Conservation (phyloP, 2,113 vertebrate species). For the Apaloderma vittatum region DNA sequence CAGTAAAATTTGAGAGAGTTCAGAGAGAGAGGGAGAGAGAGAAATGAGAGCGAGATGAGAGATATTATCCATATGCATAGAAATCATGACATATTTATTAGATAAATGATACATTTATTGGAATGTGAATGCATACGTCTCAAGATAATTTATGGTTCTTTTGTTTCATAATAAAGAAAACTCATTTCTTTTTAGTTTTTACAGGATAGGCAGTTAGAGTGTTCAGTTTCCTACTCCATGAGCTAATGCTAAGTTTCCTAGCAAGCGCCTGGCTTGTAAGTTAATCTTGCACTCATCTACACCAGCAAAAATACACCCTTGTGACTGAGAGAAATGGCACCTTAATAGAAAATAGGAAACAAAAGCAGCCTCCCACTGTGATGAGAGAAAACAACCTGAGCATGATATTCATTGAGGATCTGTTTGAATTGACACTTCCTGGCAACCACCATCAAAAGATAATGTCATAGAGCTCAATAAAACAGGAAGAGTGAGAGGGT, state of each 20-base stretch:
- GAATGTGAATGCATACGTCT: not conserved
- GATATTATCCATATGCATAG: not conserved
- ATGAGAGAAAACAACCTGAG: constrained; percentile 48
- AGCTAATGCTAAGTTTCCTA: constrained; percentile 53
- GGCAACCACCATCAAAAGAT: constrained; percentile 52
- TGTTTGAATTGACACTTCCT: constrained; percentile 58
- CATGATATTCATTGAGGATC: constrained; percentile 8
- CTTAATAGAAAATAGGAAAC: constrained; percentile 62
- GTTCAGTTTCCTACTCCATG: not conserved
- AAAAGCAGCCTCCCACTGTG: constrained; percentile 50
- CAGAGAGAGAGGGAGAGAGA: not conserved
- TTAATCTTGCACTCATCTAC: constrained; percentile 36
- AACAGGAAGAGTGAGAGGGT: not conserved
- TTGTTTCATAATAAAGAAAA: not conserved
- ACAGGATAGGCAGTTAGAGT: not conserved
- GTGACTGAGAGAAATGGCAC: constrained; percentile 45
- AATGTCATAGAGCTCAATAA: not conserved
- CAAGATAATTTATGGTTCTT: not conserved
- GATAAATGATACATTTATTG: not conserved
- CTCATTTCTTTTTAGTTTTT: constrained; percentile 37
- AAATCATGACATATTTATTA: not conserved
- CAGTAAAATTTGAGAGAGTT: not conserved
- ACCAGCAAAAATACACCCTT: constrained; percentile 5
- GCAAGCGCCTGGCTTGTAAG: constrained; percentile 11
- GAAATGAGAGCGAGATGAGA: not conserved